Conservation (phyloP, 2,113 vertebrate species). For the Stegastes partitus region DNA sequence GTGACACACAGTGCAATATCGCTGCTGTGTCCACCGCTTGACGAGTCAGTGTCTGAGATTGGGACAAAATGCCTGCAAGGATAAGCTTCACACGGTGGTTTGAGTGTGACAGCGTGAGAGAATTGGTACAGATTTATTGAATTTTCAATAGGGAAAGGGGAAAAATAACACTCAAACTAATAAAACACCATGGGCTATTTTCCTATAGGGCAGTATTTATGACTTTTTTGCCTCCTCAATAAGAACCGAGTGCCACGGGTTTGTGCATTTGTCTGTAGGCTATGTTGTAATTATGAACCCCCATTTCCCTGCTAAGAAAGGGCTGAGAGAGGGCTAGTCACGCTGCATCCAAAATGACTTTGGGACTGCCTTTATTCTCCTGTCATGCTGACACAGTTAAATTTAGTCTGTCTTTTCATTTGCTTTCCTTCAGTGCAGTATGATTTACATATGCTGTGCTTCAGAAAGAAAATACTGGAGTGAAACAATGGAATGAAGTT, state of each 20-base stretch:
- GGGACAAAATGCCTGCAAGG: slow-evolving; percentile 75
- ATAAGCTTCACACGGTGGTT: slow-evolving; percentile 53
- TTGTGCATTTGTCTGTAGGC: slow-evolving; percentile 69
- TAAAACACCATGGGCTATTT: slow-evolving; percentile 74
- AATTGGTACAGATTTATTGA: slow-evolving; percentile 79
- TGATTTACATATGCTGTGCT: slow-evolving; percentile 68
- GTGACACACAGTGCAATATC: slow-evolving; percentile 76
- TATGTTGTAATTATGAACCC: slow-evolving; percentile 71
- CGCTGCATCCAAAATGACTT: slow-evolving; percentile 63
- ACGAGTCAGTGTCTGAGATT: slow-evolving; percentile 55
- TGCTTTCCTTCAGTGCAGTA: slow-evolving; percentile 44
- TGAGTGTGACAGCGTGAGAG: slow-evolving; percentile 56
- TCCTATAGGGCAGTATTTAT: slow-evolving; percentile 74
- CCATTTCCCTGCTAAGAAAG: slow-evolving; percentile 36
- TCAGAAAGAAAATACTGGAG: slow-evolving; percentile 39
- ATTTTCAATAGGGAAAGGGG: slow-evolving; percentile 73
- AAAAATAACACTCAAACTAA: slow-evolving; percentile 62
- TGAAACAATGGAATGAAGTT: slow-evolving; percentile 39
- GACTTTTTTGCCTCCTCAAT: slow-evolving; percentile 71
- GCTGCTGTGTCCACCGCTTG: slow-evolving; percentile 45
- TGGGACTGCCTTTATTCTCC: slow-evolving; percentile 67
- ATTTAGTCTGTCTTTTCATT: slow-evolving; percentile 61
- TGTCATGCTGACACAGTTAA: slow-evolving; percentile 70
- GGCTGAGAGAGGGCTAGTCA: slow-evolving; percentile 51
- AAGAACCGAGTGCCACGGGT: slow-evolving; percentile 54